Evolutionary conservation across 2,888 invertebrate genomes (phyloP).

Genomic region (Anarsia innoxiella): DNA sequence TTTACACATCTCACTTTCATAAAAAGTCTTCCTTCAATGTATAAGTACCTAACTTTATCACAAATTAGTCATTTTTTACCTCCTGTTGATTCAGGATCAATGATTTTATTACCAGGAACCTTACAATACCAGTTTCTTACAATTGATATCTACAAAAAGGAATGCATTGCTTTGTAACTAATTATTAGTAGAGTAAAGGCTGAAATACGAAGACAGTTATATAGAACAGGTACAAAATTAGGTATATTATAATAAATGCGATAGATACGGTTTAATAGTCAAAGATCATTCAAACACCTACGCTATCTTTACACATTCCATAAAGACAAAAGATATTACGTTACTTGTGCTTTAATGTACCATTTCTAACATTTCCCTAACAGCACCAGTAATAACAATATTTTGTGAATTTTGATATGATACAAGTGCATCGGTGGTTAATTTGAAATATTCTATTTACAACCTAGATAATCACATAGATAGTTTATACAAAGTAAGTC

Average conservation of each 20-base stretch:
- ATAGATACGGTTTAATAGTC: conserved; percentile 13
- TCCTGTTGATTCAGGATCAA: conserved; percentile 35
- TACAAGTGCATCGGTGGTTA: conserved; percentile 13
- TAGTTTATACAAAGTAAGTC: conserved; percentile 67
- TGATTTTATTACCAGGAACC: conserved; percentile 49
- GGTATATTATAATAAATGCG: conserved; percentile 18
- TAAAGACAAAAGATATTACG: too few species aligned
- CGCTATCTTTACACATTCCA: conserved; percentile 2
- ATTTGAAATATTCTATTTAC: conserved; percentile 25
- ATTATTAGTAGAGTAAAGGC: conserved; percentile 12
- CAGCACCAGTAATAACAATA: conserved; percentile 13
- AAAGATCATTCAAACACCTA: too few species aligned
- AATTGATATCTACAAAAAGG: conserved; percentile 29
- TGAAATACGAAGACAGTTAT: conserved; percentile 8
- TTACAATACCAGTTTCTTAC: conserved; percentile 37
- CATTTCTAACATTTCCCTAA: conserved; percentile 8
- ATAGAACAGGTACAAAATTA: conserved; percentile 19
- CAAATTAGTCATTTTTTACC: conserved; percentile 43
- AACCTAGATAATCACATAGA: conserved; percentile 28
- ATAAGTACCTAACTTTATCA: conserved; percentile 70
- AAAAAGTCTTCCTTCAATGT: conserved; percentile 39
- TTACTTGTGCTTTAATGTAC: too few species aligned
- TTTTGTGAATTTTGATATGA: conserved; percentile 8
- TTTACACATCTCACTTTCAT: conserved; percentile 35
- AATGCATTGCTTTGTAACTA: conserved; percentile 39